A percentile compares a stretch with the other conserved stretches of the same genome.
Evolutionary conservation across 37 sponge, comb jelly and placozoan genomes (phyloP).

Genomic region (Lycopodina hypogea): DNA sequence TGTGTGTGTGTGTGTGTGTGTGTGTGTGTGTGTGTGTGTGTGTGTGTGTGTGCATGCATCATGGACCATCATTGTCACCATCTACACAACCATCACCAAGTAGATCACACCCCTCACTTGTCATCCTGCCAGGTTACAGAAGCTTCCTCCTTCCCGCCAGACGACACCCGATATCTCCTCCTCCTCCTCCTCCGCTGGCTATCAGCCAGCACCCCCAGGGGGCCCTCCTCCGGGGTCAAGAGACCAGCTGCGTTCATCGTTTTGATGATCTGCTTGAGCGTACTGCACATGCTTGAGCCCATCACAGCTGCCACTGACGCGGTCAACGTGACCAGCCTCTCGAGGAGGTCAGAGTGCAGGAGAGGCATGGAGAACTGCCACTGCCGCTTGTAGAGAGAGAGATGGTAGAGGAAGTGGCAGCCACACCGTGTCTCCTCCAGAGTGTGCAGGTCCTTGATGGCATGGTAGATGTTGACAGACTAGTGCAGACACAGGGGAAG

Average conservation of each 20-base stretch:
- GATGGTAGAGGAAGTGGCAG: conserved; percentile 34
- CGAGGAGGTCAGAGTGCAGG: conserved; percentile 20
- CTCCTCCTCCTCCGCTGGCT: background rate
- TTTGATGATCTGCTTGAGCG: conserved; percentile 43
- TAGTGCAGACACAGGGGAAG: conserved; percentile 1
- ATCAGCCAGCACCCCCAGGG: background rate
- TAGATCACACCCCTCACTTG: background rate
- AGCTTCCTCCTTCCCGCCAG: background rate
- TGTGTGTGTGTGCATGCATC: background rate
- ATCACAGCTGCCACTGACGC: conserved; percentile 33
- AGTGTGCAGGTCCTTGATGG: conserved; percentile 9
- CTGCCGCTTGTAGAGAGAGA: conserved; percentile 40
- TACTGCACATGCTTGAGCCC: conserved; percentile 1
- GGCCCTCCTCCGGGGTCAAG: conserved; percentile 17
- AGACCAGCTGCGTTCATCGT: conserved; percentile 52
- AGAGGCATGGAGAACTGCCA: conserved; percentile 51
- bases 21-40: too few species aligned
- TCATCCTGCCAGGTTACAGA: background rate
- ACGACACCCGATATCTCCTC: background rate
- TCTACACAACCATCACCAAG: too few species aligned
- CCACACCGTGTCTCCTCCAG: conserved; percentile 30
- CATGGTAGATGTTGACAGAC: conserved; percentile 45
- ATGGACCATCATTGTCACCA: background rate
- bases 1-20: too few species aligned
- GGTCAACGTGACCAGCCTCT: background rate